Conservation (phyloP, 2,113 vertebrate species). For the Thamnophis sirtalis region DNA sequence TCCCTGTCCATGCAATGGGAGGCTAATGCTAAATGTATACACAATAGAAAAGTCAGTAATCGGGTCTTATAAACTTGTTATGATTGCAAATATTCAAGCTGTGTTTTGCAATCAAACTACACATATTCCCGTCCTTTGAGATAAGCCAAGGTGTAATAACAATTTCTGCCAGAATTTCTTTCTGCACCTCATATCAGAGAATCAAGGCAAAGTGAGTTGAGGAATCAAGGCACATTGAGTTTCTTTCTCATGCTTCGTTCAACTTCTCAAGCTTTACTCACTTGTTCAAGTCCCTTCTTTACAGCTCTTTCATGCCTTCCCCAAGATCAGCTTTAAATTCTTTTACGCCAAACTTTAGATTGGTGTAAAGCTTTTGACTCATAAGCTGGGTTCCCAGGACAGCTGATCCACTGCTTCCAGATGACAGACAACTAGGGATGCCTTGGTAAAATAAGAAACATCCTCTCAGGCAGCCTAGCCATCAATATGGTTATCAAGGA, state of each 20-base stretch:
- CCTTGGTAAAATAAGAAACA: neutral
- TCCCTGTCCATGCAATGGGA: neutral
- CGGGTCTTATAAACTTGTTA: neutral
- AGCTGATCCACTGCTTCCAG: too few species aligned
- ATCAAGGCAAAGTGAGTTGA: neutral
- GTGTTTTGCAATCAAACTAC: neutral
- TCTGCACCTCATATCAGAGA: neutral
- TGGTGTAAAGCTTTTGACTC: neutral
- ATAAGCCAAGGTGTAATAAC: neutral
- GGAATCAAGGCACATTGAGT: neutral
- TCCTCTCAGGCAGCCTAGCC: neutral
- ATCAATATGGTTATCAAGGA: neutral
- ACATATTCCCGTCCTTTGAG: neutral
- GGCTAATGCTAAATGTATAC: neutral
- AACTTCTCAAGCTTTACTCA: neutral
- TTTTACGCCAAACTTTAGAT: neutral
- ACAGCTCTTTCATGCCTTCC: neutral
- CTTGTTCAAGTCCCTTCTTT: neutral
- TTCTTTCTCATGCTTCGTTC: neutral
- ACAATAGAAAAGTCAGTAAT: neutral
- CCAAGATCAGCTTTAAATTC: neutral
- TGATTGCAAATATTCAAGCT: neutral
- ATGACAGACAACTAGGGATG: too few species aligned
- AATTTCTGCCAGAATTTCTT: neutral
- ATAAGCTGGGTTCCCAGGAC: neutral